These are phyloP conservation scores for Typhlomys cinereus DNA, from an alignment of 2,113 vertebrate genomes.

Conservation along the genomic window DNA sequence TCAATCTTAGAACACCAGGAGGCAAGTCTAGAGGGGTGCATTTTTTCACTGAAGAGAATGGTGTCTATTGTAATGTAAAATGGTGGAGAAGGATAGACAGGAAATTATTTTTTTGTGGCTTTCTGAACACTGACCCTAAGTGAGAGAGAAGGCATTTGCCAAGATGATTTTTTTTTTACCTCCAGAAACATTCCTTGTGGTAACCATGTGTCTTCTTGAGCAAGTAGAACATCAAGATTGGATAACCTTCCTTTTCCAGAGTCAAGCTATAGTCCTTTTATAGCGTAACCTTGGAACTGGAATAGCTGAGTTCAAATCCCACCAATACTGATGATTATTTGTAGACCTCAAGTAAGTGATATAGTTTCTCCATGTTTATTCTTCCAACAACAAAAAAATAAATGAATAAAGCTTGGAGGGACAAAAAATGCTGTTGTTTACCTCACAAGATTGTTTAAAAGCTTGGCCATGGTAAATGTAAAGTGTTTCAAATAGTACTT, in stretches of 20 bases:
- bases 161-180: background rate
- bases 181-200: background rate
- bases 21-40: background rate
- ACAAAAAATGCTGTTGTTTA: background rate
- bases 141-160: background rate
- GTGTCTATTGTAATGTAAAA: background rate
- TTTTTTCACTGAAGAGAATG: slow-evolving; percentile 2
- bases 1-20: background rate
- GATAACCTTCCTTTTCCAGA: background rate
- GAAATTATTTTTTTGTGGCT: background rate
- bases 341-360: background rate
- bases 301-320: background rate
- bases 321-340: background rate
- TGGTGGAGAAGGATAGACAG: slow-evolving; percentile 5
- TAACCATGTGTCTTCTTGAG: background rate
- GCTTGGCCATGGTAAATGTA: background rate
- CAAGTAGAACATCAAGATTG: background rate
- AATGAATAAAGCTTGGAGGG: background rate
- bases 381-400: no score
- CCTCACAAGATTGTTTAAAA: background rate
- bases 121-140: background rate
- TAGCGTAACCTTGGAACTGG: background rate
- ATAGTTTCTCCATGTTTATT: background rate
- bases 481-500: background rate
- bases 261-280: background rate